These are phyloP conservation scores for Amphipoea lucens DNA, from an alignment of 2,888 invertebrate species.

Conservation along the genomic window DNA sequence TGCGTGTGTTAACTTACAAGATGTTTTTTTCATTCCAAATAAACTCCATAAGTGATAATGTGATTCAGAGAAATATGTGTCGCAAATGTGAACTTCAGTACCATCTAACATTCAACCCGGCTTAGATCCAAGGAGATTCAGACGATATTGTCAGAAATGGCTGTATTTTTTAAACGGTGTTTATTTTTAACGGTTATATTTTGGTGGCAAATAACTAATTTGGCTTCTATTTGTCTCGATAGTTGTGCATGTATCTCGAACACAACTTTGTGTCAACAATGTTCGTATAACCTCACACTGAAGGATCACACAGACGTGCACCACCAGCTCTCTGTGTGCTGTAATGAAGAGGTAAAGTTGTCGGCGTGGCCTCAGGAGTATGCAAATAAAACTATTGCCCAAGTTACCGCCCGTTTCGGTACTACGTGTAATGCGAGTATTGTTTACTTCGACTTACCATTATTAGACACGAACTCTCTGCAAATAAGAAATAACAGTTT, in stretches of 20 bases:
- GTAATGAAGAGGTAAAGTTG: conserved; percentile 74
- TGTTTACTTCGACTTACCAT: conserved; percentile 76
- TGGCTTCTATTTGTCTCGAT: conserved; percentile 80
- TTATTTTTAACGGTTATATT: conserved; percentile 82
- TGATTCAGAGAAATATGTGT: conserved; percentile 77
- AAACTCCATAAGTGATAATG: conserved; percentile 75
- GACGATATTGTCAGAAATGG: conserved; percentile 79
- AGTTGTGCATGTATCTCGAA: conserved; percentile 77
- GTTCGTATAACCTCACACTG: conserved; percentile 82
- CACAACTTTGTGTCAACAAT: conserved; percentile 77
- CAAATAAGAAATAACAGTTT: conserved; percentile 81
- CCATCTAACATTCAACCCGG: conserved; percentile 83
- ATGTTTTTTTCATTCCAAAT: conserved; percentile 78
- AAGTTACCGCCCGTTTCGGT: conserved; percentile 75
- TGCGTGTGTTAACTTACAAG: conserved; percentile 80
- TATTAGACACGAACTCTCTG: conserved; percentile 79
- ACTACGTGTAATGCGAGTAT: conserved; percentile 77
- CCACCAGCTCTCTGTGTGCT: conserved; percentile 77
- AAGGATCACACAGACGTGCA: conserved; percentile 77
- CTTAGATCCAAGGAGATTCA: conserved; percentile 72
- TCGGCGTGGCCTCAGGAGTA: conserved; percentile 74
- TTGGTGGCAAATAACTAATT: conserved; percentile 80
- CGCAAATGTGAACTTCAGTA: conserved; percentile 77
- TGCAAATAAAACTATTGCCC: conserved; percentile 80
- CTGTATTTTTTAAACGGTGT: conserved; percentile 80